These are phyloP conservation scores for Netelia fuscicornis DNA, from an alignment of 2,888 invertebrate genomes.

Conservation along the genomic window DNA sequence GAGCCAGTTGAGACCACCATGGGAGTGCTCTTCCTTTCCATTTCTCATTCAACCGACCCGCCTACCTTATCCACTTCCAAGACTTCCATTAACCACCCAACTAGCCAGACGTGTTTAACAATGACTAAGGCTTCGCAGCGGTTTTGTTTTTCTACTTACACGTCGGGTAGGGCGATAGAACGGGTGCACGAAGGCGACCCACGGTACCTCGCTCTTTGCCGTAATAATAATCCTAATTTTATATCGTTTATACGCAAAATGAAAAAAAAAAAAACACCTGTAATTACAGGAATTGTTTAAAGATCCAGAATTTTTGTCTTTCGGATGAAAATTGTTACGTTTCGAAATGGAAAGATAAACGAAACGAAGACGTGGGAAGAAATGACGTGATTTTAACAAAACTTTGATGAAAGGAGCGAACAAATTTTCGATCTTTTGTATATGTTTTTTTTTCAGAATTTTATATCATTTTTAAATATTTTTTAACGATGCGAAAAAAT, in stretches of 20 bases:
- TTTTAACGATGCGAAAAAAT: no score
- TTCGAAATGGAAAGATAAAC: no score
- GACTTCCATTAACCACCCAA: conserved; percentile 53
- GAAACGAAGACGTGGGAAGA: no score
- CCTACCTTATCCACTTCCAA: conserved; percentile 69
- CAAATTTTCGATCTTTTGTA: no score
- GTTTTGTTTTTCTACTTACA: conserved; percentile 25
- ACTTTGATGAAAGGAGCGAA: background rate
- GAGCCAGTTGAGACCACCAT: conserved; percentile 58
- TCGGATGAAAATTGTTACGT: no score
- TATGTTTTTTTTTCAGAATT: no score
- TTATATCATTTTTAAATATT: no score
- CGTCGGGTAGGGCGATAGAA: conserved; percentile 71
- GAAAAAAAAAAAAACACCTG: no score
- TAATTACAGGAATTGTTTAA: no score
- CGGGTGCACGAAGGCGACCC: conserved; percentile 69
- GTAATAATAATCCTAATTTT: conserved; percentile 18
- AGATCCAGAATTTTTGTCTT: no score
- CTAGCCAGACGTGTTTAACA: conserved; percentile 23
- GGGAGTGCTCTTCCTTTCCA: conserved; percentile 73
- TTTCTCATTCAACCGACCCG: conserved; percentile 69
- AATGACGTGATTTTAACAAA: background rate
- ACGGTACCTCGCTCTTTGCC: conserved; percentile 40
- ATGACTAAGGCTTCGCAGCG: conserved; percentile 62
- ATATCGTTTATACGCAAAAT: background rate